Percentiles rank a stretch among this genome's conserved stretches.
These are phyloP conservation scores for Lerista edwardsae DNA, from an alignment of 2,797 vertebrate species.

Conservation along the genomic window DNA sequence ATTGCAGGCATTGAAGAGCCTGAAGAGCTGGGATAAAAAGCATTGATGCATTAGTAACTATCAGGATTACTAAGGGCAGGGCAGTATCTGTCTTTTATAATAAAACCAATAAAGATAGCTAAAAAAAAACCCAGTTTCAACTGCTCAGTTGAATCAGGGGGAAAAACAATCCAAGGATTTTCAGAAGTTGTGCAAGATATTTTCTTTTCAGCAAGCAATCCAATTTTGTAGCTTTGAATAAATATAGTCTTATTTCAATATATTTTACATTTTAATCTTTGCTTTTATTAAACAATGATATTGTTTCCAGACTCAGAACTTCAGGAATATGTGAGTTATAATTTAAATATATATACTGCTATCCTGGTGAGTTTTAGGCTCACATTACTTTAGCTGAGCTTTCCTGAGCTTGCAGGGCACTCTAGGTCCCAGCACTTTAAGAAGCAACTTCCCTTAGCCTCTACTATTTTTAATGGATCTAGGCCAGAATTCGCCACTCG, in stretches of 20 bases:
- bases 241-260: constrained; percentile 4
- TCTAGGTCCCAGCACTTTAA: constrained; percentile 8
- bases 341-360: neutral
- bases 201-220: neutral
- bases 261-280: constrained; percentile 12
- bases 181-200: neutral
- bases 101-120: neutral
- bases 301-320: neutral
- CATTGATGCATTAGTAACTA: neutral
- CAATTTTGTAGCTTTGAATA: neutral
- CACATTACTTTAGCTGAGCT: constrained; percentile 8
- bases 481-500: constrained; percentile 6
- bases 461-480: constrained; percentile 9
- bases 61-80: neutral
- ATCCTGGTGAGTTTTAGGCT: neutral
- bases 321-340: constrained; percentile 4
- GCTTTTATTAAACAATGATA: neutral
- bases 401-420: constrained; percentile 21
- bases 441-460: constrained; percentile 23
- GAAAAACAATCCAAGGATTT: neutral
- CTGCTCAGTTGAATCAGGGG: neutral
- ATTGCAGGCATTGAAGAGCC: neutral
- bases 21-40: neutral
- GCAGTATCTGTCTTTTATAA: neutral
- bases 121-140: neutral